Percentiles rank a stretch among this genome's conserved stretches.
Evolutionary conservation across 2,113 vertebrate species (phyloP).

Genomic region (Ibidorhyncha struthersii): DNA sequence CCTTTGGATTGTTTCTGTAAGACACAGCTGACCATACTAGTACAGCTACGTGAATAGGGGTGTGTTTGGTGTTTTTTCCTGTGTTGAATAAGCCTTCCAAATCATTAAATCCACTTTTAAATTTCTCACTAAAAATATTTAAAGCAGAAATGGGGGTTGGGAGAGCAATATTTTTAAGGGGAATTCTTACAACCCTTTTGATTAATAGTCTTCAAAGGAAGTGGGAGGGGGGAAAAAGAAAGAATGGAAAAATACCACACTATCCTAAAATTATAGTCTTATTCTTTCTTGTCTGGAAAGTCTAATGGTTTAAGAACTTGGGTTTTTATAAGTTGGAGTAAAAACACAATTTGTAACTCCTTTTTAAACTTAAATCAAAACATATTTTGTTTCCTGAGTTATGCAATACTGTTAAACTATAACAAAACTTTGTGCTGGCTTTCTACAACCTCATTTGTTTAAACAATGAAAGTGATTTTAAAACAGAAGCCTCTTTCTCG

Average conservation of each 20-base stretch:
- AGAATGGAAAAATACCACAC: background rate
- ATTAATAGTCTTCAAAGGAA: background rate
- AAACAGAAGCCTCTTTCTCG: background rate
- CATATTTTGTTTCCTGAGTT: conserved; percentile 19
- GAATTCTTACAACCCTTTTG: background rate
- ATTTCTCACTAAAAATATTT: background rate
- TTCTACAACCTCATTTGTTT: background rate
- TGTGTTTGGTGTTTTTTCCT: background rate
- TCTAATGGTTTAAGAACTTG: background rate
- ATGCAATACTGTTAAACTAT: background rate
- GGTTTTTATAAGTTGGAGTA: background rate
- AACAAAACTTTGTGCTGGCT: background rate
- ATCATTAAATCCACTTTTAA: background rate
- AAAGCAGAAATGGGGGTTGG: background rate
- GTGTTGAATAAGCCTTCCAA: background rate
- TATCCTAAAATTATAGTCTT: conserved; percentile 9
- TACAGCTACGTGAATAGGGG: accelerated
- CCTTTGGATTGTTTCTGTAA: background rate
- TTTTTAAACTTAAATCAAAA: conserved; percentile 16
- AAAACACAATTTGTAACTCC: background rate
- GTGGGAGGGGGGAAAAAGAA: background rate
- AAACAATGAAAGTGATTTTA: conserved; percentile 25
- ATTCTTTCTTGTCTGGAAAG: background rate
- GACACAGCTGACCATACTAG: background rate
- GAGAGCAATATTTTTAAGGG: background rate